Base-by-base conservation (phyloP, 2,797 vertebrate genomes). In the Artibeus lituratus region DNA sequence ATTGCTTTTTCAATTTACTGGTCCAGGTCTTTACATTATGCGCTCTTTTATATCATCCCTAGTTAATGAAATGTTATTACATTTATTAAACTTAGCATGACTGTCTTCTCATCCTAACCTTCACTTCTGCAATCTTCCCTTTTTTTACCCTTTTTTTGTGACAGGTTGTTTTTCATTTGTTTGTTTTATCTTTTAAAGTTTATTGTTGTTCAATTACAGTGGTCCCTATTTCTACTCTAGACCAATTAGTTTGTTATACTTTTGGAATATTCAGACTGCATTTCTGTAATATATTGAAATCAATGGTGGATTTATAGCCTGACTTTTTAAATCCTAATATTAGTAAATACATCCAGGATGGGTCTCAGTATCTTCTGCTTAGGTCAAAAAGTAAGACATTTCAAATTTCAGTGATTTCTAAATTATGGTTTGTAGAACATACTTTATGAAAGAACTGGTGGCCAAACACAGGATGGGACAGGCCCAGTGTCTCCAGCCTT, bases 381-480 rank as follows among this genome's bases (percentile, higher is more conserved):
- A 67, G 10, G 10, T 86, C 35, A 91, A 3, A 87, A 83, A 82
- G 3, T 84, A 91, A 2, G 2, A 87, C 53, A 19, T 82, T 6
- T 70, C 83, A 62, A 49, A 62, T 95, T 90, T 80, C 10, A 69
- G 10, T 91, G 26, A 12, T 69, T 95, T 93, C 76, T 67, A 91
- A 87, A 44, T 90, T 73, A 29, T 37, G 26, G 9, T 84, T 90
- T 1, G 44, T 57, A 8, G 93, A 91, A 76, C 47, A 57, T 69
- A 76, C 83, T 47, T 91, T 82, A 7, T 82, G 42, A 87, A 74
- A 90, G 5, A 86, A 69, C 81, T 53, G 55, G 32, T 85, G 8
- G 6, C 10, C 7, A 57, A 91, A 39, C 24, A 67, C 4, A 73
- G 8, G n/a, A 3, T 62, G 2, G 2, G 9, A 59, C 78, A 85